Conservation (phyloP, 2,797 vertebrate species). For the Netta rufina region DNA sequence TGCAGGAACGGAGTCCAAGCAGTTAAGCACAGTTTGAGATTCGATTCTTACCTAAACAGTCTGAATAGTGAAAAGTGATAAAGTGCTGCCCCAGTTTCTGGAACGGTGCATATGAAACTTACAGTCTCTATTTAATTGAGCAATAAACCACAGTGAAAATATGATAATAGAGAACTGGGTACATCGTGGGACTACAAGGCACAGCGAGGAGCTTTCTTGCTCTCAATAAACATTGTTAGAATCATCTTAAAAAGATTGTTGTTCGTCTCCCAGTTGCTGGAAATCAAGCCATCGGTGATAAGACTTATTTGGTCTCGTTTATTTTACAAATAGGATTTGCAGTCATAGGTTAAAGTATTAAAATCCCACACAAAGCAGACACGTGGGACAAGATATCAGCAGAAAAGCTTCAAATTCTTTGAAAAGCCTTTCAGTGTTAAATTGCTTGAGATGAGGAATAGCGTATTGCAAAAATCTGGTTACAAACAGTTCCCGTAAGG, state of each 20-base stretch:
- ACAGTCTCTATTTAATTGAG: not conserved
- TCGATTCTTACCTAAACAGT: not conserved
- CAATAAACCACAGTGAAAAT: not conserved
- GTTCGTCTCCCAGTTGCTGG: not conserved
- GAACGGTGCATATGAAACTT: not conserved
- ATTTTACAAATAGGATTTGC: constrained; percentile 17
- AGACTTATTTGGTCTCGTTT: not conserved
- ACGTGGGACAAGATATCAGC: fast-evolving
- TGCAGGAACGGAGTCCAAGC: not conserved
- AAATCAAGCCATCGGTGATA: not conserved
- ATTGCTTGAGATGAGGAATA: not conserved
- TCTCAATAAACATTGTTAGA: not conserved
- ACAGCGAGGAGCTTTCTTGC: not conserved
- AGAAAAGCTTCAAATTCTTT: not conserved
- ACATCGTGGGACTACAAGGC: not conserved
- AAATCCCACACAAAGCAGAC: constrained; percentile 6
- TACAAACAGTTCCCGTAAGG: not conserved
- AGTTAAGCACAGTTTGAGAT: not conserved
- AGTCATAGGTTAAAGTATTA: not conserved
- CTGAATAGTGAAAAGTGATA: not conserved
- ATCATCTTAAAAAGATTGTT: not conserved
- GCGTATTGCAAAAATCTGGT: not conserved
- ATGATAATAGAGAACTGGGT: not conserved
- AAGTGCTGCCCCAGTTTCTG: not conserved
- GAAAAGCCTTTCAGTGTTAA: not conserved